Evolutionary conservation across 2,888 invertebrate species (phyloP), one percentile per base, ranked within the genome.

Genomic region (Archips xylosteana): DNA sequence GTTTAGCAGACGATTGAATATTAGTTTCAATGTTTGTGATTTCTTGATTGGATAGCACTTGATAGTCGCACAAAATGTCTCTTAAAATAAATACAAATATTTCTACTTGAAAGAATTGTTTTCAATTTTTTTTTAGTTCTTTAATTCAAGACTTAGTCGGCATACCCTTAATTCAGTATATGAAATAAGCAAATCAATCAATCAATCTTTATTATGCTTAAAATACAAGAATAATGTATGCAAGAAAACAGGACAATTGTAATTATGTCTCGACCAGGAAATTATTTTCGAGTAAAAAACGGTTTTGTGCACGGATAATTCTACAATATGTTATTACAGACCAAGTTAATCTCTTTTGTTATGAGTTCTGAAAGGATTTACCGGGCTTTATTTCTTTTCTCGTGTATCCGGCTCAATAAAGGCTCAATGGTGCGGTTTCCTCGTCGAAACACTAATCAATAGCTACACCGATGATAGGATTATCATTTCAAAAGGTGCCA

Each of bases 331-430:
- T 88, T 89, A 88, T 89, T 89, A 87, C 83, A 83, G 86, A 80
- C 81, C 77, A 80, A 85, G 86, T 84, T 89, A 87, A 90, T 88
- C 89, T 85, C 87, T 82, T 89, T 90, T 90, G 89, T 92, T 88
- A 85, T 84, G 86, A 87, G 87, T 85, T 86, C 83, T 84, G 80
- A 85, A 84, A 83, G 85, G 88, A 87, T 89, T 88, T 87, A 87
- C 83, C 78, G 78, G 80, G 84, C 75, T 84, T 83, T 71, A 45
- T 71, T 84, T 83, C 83, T 83, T 84, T 87, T 86, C 83, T 78
- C 79, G 80, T 82, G 77, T 63, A 59, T 39, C 49, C 78, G 70
- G 77, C 76, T 74, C 68, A 64, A 65, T 70, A 36, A 65, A 45
- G 76, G 76, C 77, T 85, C 83, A 84, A 84, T 86, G 80, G 80